Percentiles rank a stretch among this genome's conserved stretches.
Evolutionary conservation across 2,113 vertebrate species (phyloP).

Genomic region (Sphaerodactylus townsendi): DNA sequence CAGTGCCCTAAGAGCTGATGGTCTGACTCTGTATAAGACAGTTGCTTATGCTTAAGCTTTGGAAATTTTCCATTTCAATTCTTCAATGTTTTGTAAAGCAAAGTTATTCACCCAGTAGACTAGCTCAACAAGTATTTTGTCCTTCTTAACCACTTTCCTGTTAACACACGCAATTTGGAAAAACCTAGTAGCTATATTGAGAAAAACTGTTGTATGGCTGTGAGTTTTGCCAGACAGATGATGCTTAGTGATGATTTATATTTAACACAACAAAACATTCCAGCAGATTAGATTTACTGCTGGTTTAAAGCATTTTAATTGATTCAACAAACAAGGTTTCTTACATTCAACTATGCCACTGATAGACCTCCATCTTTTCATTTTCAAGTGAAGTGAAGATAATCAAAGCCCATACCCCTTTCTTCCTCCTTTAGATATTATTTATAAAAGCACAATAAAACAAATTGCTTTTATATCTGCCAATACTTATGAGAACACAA

Average conservation of each 20-base stretch:
- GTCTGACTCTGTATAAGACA: background rate
- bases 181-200: background rate
- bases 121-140: background rate
- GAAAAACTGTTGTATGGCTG: background rate
- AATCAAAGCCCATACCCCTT: background rate
- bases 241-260: conserved; percentile 13
- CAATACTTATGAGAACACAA: background rate
- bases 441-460: conserved; percentile 23
- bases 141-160: conserved; percentile 3
- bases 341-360: background rate
- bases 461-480: background rate
- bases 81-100: background rate
- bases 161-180: conserved; percentile 8
- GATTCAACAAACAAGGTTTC: background rate
- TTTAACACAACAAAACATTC: conserved; percentile 1
- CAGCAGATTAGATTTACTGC: conserved; percentile 1
- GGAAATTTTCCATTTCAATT: background rate
- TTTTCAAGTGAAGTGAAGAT: background rate
- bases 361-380: background rate
- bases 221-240: background rate
- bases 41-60: background rate
- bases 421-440: conserved; percentile 4
- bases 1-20: too few relatives aligned
- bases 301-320: background rate
- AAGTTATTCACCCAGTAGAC: background rate